phyloP scores from a whole-genome alignment of 2,888 invertebrate genomes.

The Drosophila kanekoi region DNA sequence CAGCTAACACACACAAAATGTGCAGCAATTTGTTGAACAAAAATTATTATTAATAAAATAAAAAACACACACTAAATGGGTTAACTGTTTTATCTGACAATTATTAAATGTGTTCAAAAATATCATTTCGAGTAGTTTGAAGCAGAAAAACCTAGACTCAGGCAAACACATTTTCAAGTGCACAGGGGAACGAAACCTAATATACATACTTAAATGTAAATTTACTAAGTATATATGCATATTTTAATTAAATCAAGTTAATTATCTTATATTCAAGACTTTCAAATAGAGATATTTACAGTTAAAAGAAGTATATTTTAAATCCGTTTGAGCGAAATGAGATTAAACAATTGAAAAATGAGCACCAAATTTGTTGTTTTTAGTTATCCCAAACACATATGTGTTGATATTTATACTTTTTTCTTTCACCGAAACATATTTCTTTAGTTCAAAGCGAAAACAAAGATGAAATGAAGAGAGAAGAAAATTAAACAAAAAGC shows the following conservation, averaged over 20 bases:
- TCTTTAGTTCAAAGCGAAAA: slow-evolving; percentile 33
- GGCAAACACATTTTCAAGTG: too few species aligned
- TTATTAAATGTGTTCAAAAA: neutral
- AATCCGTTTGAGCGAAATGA: too few species aligned
- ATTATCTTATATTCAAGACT: too few species aligned
- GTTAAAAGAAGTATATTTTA: too few species aligned
- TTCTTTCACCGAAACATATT: slow-evolving; percentile 59
- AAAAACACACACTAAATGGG: neutral
- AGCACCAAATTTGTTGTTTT: slow-evolving; percentile 32
- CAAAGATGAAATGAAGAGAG: slow-evolving; percentile 27
- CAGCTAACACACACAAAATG: too few species aligned
- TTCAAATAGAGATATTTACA: too few species aligned
- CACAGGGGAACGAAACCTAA: too few species aligned
- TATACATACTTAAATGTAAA: too few species aligned
- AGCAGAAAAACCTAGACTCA: neutral
- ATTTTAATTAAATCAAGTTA: too few species aligned
- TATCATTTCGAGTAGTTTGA: neutral
- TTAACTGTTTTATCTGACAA: neutral
- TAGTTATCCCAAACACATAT: slow-evolving; percentile 31
- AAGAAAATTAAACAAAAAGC: slow-evolving; percentile 63
- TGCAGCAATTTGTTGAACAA: too few species aligned
- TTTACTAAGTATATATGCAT: neutral
- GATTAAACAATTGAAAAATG: neutral
- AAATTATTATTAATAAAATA: too few species aligned
- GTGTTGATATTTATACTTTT: slow-evolving; percentile 54